phyloP scores from a whole-genome alignment of 2,888 invertebrate species.

The Amphiduros pacificus region DNA sequence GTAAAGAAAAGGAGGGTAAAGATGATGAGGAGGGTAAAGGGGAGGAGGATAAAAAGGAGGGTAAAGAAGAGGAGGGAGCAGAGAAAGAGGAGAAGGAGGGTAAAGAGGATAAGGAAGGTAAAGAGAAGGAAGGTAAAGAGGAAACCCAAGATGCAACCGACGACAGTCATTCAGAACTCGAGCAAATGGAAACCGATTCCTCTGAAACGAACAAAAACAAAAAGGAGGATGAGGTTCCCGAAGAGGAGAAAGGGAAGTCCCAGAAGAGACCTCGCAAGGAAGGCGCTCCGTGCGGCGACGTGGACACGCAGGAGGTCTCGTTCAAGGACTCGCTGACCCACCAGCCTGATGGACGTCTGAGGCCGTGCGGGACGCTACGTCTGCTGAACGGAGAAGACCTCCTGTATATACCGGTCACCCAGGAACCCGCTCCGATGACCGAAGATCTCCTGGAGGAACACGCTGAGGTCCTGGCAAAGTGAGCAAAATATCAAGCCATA shows the following conservation, averaged over 20 bases:
- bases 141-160: neutral
- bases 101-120: neutral
- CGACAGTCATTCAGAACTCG: too few relatives aligned
- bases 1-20: too few relatives aligned
- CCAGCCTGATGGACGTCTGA: slow-evolving; percentile 71
- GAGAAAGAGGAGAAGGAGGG: neutral
- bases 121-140: neutral
- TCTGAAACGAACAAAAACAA: too few relatives aligned
- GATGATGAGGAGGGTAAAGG: neutral
- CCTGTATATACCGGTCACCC: slow-evolving; percentile 79
- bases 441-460: slow-evolving; percentile 96
- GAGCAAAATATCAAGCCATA: too few relatives aligned
- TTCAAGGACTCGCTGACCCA: slow-evolving; percentile 20
- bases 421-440: slow-evolving; percentile 93
- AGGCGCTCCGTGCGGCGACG: too few relatives aligned
- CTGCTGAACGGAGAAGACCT: slow-evolving; percentile 71
- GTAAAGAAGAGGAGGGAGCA: neutral
- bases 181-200: too few relatives aligned
- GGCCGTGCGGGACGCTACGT: slow-evolving; percentile 70
- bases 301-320: too few relatives aligned
- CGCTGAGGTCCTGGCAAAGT: slow-evolving; percentile 79
- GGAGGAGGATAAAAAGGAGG: slow-evolving; percentile 6
- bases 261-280: too few relatives aligned
- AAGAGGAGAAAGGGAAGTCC: too few relatives aligned
- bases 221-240: too few relatives aligned